A percentile compares a stretch with the other conserved stretches of the same genome.
phyloP scores from a whole-genome alignment of 2,113 vertebrate genomes.

The Kryptolebias marmoratus region DNA sequence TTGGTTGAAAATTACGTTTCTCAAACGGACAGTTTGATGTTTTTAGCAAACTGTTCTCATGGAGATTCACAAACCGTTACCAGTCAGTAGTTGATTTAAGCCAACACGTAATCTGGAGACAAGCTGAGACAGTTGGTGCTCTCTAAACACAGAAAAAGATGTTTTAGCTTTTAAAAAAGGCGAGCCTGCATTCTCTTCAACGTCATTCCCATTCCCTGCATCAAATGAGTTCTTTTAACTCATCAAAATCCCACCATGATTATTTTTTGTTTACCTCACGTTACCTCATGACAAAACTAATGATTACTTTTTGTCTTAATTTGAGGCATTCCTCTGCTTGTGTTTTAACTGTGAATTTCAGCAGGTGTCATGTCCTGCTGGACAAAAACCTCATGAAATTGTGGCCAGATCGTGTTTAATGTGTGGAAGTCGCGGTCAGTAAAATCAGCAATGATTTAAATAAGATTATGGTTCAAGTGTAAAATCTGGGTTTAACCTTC shows the following conservation, averaged over 20 bases:
- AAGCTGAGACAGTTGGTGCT: too few relatives aligned
- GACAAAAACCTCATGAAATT: slow-evolving; percentile 9
- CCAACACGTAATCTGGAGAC: background rate
- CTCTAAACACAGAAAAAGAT: background rate
- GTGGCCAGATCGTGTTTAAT: background rate
- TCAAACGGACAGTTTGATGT: too few relatives aligned
- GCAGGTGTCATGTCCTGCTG: slow-evolving; percentile 1
- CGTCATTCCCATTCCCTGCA: background rate
- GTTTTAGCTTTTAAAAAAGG: background rate
- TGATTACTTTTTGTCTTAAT: slow-evolving; percentile 4
- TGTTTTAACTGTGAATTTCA: slow-evolving; percentile 21
- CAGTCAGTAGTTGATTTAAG: background rate
- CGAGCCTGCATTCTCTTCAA: background rate
- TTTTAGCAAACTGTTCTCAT: too few relatives aligned
- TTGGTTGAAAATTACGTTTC: too few relatives aligned
- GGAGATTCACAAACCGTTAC: background rate
- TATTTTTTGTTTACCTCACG: background rate
- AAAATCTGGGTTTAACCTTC: background rate
- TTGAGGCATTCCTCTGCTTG: slow-evolving; percentile 13
- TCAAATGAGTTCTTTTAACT: background rate
- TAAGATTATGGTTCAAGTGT: background rate
- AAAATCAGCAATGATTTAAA: background rate
- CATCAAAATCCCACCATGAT: background rate
- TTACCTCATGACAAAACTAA: background rate
- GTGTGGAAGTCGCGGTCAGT: background rate